Conservation (phyloP, 2,797 vertebrate genomes). For the Lutjanus argentimaculatus region DNA sequence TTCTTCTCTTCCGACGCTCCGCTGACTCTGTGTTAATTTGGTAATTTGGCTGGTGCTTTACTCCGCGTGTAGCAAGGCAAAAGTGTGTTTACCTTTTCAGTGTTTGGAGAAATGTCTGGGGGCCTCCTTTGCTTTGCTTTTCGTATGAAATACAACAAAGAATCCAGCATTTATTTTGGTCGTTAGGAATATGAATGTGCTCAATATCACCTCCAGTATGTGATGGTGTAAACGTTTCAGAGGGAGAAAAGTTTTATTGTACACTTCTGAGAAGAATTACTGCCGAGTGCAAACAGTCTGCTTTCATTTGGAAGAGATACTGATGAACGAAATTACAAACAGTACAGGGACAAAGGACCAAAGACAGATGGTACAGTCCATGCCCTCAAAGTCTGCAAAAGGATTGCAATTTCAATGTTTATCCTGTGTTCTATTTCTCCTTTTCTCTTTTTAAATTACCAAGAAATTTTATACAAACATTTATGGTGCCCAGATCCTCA, state of each 20-base stretch:
- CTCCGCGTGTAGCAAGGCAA: slow-evolving; percentile 33
- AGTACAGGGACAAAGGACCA: background rate
- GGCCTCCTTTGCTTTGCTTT: slow-evolving; percentile 45
- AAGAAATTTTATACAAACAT: background rate
- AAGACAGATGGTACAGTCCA: background rate
- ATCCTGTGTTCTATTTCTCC: slow-evolving; percentile 16
- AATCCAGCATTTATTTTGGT: slow-evolving; percentile 41
- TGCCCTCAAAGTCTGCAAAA: slow-evolving; percentile 4
- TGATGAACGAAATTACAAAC: slow-evolving; percentile 19
- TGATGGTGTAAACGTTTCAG: slow-evolving; percentile 80
- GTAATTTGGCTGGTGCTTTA: slow-evolving; percentile 69
- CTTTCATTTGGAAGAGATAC: slow-evolving; percentile 26
- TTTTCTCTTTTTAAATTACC: background rate
- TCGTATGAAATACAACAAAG: slow-evolving; percentile 45
- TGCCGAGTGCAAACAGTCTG: slow-evolving; percentile 5
- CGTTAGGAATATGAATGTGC: slow-evolving; percentile 44
- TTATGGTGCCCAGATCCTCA: background rate
- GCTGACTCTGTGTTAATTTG: slow-evolving; percentile 76
- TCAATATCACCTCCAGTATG: slow-evolving; percentile 53
- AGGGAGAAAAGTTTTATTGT: slow-evolving; percentile 34
- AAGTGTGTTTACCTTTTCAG: slow-evolving; percentile 68
- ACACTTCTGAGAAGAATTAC: slow-evolving; percentile 10
- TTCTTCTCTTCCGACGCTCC: slow-evolving; percentile 67
- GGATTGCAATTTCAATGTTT: slow-evolving; percentile 12
- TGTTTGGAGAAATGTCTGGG: slow-evolving; percentile 54